Evolutionary conservation across 2,113 vertebrate species (phyloP), one percentile per base, ranked within the genome.

Genomic region (Struthio camelus): DNA sequence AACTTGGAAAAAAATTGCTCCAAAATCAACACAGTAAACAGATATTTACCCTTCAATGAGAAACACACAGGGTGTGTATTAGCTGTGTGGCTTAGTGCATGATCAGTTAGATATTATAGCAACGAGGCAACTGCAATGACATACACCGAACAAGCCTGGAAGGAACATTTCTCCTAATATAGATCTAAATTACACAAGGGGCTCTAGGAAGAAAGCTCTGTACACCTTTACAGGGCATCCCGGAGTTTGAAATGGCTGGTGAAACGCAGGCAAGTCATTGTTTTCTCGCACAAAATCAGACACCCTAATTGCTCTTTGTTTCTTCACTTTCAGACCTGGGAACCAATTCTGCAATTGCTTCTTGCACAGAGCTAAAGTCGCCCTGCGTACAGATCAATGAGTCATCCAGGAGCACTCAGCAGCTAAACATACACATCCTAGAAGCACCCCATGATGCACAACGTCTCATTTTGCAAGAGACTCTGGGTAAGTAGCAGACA

Each of bases 391-490:
- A 25, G 30, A 50, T 27, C 22, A 61, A 10, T 1, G 3, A 44
- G 24, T 50, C 67, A 62, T 11, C 5, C 13, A 62, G 53, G 66
- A n/a, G n/a, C 40, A 65, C 80, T 48, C n/a, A 13, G n/a, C 46
- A 51, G 27, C 27, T 34, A 84, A 38, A 66, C 8, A 5, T 3
- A 6, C 22, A 5, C 82, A 18, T 22, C 3, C 2, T 80, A 3
- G 2, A 54, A 15, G 50, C 12, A 3, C 61, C 44, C 4, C 0
- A 1, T 0, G 4, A 54, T 3, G 9, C 38, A 36, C 22, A 38
- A 25, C 2, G 6, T 2, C 46, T 56, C 27, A 10, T 23, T 85
- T 59, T 27, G 71, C 42, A 20, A 44, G 42, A 75, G 9, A n/a
- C 16, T 59, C 61, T 40, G 59, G 7, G 5, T 9, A 58, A 75